Conservation (phyloP, 2,888 invertebrate genomes). For the Ophioninae sp. region DNA sequence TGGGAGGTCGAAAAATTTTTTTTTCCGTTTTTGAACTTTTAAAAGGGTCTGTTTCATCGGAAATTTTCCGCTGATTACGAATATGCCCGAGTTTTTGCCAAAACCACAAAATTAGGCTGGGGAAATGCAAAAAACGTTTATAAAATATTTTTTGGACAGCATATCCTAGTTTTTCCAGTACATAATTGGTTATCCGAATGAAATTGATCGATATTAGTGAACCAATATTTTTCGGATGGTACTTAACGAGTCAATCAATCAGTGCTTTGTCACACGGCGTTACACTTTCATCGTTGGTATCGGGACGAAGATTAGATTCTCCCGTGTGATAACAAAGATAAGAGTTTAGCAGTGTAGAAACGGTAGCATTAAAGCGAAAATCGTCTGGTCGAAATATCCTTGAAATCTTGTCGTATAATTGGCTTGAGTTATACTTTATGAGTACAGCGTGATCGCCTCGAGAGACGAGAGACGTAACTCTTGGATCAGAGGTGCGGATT, state of each 20-base stretch:
- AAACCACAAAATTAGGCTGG: too few relatives aligned
- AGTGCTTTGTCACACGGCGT: not conserved
- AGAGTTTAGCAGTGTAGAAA: slow-evolving; percentile 6
- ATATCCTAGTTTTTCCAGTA: too few relatives aligned
- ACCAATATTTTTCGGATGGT: not conserved
- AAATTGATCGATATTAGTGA: not conserved
- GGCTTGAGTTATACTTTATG: not conserved
- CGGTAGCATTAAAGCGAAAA: not conserved
- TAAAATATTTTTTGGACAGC: too few relatives aligned
- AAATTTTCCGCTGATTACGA: too few relatives aligned
- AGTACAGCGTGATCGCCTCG: not conserved
- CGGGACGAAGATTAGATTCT: slow-evolving; percentile 30
- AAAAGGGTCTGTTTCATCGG: too few relatives aligned
- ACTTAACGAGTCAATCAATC: slow-evolving; percentile 18
- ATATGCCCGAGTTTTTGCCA: too few relatives aligned
- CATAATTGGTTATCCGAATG: too few relatives aligned
- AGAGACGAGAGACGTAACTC: not conserved
- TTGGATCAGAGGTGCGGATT: not conserved
- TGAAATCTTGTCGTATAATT: slow-evolving; percentile 30
- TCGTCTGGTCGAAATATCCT: slow-evolving; percentile 21
- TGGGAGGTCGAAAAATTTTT: too few relatives aligned
- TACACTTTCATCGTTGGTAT: slow-evolving; percentile 12
- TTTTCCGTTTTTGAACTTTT: too few relatives aligned
- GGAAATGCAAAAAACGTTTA: too few relatives aligned
- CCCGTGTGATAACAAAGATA: slow-evolving; percentile 32